A percentile compares a stretch with the other conserved stretches of the same genome.
Evolutionary conservation across 2,888 invertebrate species (phyloP).

Genomic region (Caenorhabditis becei): DNA sequence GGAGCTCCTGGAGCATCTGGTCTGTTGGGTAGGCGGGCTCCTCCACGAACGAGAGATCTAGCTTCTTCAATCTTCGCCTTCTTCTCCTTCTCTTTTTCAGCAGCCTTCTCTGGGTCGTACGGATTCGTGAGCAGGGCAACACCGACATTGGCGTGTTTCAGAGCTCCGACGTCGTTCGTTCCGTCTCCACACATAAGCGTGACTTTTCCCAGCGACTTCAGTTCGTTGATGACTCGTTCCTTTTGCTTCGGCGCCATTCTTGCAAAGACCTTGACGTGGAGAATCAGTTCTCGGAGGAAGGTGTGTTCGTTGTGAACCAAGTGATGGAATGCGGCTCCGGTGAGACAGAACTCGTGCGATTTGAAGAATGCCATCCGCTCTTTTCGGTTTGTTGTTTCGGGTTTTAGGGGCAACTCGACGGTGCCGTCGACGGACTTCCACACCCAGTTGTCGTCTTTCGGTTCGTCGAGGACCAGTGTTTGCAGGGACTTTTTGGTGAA

Average conservation of each 20-base stretch:
- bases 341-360: constrained; percentile 93
- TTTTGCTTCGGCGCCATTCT: constrained; percentile 99
- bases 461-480: constrained; percentile 70
- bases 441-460: constrained; percentile 84
- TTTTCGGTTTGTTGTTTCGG: constrained; percentile 40
- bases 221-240: constrained; percentile 92
- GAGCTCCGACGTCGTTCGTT: constrained; percentile 98
- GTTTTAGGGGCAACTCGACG: constrained; percentile 75
- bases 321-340: constrained; percentile 87
- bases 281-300: constrained; percentile 88
- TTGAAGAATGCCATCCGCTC: constrained; percentile 85
- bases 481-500: constrained; percentile 86
- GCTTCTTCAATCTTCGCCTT: constrained; percentile 67
- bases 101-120: constrained; percentile 74
- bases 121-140: constrained; percentile 81
- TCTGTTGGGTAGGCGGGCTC: constrained; percentile 45
- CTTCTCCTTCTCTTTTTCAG: constrained; percentile 64
- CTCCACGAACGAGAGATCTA: constrained; percentile 32
- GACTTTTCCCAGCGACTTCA: constrained; percentile 91
- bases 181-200: constrained; percentile 99
- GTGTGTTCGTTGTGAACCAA: constrained; percentile 86
- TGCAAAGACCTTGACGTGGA: constrained; percentile 93
- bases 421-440: constrained; percentile 85
- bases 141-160: constrained; percentile 96
- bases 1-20: constrained; percentile 16